These are phyloP conservation scores for Pangasianodon hypophthalmus DNA, from an alignment of 2,113 vertebrate species.

Conservation along the genomic window DNA sequence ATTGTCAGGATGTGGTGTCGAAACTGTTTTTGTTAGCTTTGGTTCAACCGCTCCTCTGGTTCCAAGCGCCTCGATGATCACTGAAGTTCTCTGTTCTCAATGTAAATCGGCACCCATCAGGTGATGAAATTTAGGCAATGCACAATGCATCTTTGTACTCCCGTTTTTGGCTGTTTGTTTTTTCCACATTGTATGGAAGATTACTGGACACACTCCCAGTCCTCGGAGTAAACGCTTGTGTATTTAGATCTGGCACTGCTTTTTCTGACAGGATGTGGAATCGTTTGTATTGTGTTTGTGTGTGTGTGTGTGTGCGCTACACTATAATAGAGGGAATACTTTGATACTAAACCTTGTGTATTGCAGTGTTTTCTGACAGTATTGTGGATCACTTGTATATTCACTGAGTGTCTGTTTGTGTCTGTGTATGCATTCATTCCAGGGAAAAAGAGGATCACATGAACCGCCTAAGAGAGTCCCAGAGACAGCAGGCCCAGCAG, in stretches of 20 bases:
- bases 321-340: background rate
- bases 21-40: conserved; percentile 42
- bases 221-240: background rate
- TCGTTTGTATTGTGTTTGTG: background rate
- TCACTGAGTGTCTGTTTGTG: conserved; percentile 26
- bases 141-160: background rate
- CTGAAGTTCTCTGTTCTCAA: conserved; percentile 15
- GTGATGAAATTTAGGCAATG: conserved; percentile 18
- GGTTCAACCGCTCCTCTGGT: background rate
- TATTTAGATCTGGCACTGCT: background rate
- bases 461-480: conserved; percentile 79
- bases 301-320: background rate
- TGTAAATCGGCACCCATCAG: conserved; percentile 22
- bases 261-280: background rate
- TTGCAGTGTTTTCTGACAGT: background rate
- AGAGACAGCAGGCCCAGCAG: conserved; percentile 87
- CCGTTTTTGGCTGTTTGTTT: background rate
- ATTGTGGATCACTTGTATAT: background rate
- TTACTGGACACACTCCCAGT: background rate
- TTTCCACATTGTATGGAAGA: conserved; percentile 5
- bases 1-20: conserved; percentile 40
- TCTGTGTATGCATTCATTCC: conserved; percentile 65
- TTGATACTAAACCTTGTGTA: background rate
- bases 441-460: conserved; percentile 91
- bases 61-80: conserved; percentile 4